Evolutionary conservation across 2,888 invertebrate species (phyloP).

Genomic region (Drosophila mercatorum): DNA sequence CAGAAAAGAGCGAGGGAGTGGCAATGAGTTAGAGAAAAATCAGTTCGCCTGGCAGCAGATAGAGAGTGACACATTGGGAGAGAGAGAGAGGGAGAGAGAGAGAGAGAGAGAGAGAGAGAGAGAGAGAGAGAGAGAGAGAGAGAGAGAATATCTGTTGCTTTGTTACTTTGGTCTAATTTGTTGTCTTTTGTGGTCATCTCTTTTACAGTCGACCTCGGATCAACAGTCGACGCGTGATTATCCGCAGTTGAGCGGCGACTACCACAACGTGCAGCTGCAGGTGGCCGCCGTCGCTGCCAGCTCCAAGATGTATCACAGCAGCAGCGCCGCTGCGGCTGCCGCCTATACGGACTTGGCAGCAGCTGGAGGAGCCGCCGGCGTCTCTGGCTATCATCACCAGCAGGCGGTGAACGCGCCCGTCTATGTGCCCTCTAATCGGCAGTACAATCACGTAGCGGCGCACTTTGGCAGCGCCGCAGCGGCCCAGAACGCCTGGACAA

Average conservation of each 20-base stretch:
- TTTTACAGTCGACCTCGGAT: constrained; percentile 78
- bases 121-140: background rate
- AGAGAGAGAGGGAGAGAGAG: background rate
- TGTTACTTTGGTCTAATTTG: constrained; percentile 20
- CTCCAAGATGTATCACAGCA: constrained; percentile 84
- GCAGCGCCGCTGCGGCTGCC: constrained; percentile 77
- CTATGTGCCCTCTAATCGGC: constrained; percentile 88
- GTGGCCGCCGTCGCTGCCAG: constrained; percentile 58
- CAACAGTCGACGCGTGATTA: constrained; percentile 75
- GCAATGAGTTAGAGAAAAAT: constrained; percentile 10
- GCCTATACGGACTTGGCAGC: constrained; percentile 80
- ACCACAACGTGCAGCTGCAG: constrained; percentile 63
- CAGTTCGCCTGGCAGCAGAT: background rate
- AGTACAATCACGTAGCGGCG: constrained; percentile 85
- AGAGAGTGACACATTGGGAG: constrained; percentile 1
- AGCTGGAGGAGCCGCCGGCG: constrained; percentile 74
- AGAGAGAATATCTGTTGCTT: background rate
- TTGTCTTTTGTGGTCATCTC: constrained; percentile 1
- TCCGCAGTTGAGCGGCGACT: constrained; percentile 61
- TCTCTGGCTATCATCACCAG: constrained; percentile 82
- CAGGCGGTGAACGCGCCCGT: constrained; percentile 86
- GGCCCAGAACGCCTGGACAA: constrained; percentile 85
- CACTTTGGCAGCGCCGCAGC: constrained; percentile 84
- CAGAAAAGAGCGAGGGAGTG: constrained; percentile 27
- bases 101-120: background rate